phyloP scores from a whole-genome alignment of 2,797 vertebrate species.

The Schizothorax lantsangensis region DNA sequence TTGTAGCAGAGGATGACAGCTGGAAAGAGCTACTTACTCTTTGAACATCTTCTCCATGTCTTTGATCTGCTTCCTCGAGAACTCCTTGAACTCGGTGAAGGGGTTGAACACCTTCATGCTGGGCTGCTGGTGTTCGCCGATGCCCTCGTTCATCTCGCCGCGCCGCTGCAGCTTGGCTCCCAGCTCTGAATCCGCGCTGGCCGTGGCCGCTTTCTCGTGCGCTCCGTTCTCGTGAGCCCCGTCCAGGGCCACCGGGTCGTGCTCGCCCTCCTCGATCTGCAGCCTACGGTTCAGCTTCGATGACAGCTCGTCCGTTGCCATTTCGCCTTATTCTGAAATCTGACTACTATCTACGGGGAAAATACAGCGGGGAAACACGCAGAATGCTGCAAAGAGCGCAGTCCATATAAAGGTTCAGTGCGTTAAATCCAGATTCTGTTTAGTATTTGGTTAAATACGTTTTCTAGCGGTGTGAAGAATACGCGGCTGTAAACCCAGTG shows the following conservation, averaged over 20 bases:
- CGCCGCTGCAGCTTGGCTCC: slow-evolving; percentile 83
- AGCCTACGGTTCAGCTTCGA: slow-evolving; percentile 85
- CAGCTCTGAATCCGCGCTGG: slow-evolving; percentile 81
- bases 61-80: slow-evolving; percentile 92
- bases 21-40: slow-evolving; percentile 80
- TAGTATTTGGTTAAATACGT: background rate
- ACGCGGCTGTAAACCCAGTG: slow-evolving; percentile 5
- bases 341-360: slow-evolving; percentile 44
- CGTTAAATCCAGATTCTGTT: slow-evolving; percentile 46
- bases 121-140: slow-evolving; percentile 77
- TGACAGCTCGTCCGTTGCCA: slow-evolving; percentile 89
- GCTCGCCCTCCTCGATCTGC: slow-evolving; percentile 78
- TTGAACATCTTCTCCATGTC: slow-evolving; percentile 96
- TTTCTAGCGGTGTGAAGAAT: slow-evolving; percentile 30
- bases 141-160: slow-evolving; percentile 83
- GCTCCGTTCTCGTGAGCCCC: slow-evolving; percentile 64
- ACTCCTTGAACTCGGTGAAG: slow-evolving; percentile 94
- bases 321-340: slow-evolving; percentile 63
- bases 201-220: slow-evolving; percentile 68
- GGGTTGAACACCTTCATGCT: slow-evolving; percentile 90
- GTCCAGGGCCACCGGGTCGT: slow-evolving; percentile 71
- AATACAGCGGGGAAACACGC: slow-evolving; percentile 48
- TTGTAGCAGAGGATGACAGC: background rate
- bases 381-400: slow-evolving; percentile 35
- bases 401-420: slow-evolving; percentile 32